phyloP scores from a whole-genome alignment of 2,797 vertebrate species.

The Lophius americanus region DNA sequence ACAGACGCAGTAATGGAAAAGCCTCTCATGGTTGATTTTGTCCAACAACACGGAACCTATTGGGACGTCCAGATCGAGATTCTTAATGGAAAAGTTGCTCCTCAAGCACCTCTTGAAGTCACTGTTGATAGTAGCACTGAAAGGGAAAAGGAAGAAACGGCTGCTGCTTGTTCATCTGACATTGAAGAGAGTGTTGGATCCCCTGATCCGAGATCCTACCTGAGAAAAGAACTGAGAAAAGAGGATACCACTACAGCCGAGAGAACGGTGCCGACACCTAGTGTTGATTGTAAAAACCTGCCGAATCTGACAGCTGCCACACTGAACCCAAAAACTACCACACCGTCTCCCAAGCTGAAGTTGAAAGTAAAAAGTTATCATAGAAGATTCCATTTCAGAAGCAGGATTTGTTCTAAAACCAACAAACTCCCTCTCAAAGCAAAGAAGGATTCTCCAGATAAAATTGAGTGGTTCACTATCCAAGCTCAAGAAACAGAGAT shows the following conservation, averaged over 20 bases:
- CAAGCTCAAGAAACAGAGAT: constrained; percentile 70
- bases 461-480: constrained; percentile 46
- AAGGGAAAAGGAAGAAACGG: constrained; percentile 6
- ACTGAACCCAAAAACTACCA: neutral
- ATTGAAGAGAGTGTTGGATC: neutral
- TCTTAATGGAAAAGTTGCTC: constrained; percentile 42
- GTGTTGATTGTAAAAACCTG: no score
- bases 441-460: neutral
- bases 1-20: constrained; percentile 67
- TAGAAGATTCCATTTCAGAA: neutral
- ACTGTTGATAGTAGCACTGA: constrained; percentile 5
- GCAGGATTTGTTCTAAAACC: neutral
- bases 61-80: constrained; percentile 84
- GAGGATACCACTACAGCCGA: no score
- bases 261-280: no score
- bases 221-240: no score
- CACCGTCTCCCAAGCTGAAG: constrained; percentile 1
- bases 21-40: constrained; percentile 83
- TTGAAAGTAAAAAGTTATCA: rapidly evolving
- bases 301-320: neutral
- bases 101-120: constrained; percentile 13
- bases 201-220: no score
- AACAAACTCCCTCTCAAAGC: constrained; percentile 2
- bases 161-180: neutral
- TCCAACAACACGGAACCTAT: constrained; percentile 64